phyloP scores from a whole-genome alignment of 1,140 invertebrate species.

The Drosophila repleta region DNA sequence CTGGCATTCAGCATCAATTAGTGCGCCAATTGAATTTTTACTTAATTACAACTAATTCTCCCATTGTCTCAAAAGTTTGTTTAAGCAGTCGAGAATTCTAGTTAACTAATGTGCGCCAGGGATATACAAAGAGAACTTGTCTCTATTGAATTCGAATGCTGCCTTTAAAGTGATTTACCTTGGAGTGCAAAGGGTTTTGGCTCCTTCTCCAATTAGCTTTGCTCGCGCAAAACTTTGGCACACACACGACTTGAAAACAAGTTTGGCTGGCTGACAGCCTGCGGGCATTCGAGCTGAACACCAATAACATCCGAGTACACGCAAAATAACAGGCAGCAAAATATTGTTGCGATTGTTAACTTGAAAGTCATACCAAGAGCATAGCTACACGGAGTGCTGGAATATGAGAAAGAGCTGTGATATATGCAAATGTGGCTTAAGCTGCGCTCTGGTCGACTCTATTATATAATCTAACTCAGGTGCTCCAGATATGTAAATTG shows the following conservation, averaged over 20 bases:
- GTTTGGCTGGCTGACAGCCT: constrained; percentile 12
- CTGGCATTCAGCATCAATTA: background rate
- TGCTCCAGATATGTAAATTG: background rate
- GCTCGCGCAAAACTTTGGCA: constrained; percentile 9
- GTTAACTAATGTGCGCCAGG: too few species aligned
- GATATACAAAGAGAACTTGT: background rate
- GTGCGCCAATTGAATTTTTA: background rate
- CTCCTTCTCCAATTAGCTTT: constrained; percentile 32
- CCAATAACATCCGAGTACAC: constrained; percentile 6
- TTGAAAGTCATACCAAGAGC: constrained; percentile 20
- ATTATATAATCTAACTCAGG: too few species aligned
- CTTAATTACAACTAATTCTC: background rate
- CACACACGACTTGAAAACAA: constrained; percentile 6
- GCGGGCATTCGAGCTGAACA: constrained; percentile 13
- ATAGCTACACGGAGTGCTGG: background rate
- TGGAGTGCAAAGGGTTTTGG: background rate
- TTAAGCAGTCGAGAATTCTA: background rate
- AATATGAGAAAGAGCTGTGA: too few species aligned
- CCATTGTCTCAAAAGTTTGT: background rate
- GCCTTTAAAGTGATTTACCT: background rate
- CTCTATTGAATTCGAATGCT: background rate
- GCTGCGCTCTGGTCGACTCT: too few species aligned
- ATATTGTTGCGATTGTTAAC: constrained; percentile 31
- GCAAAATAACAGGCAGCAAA: constrained; percentile 28
- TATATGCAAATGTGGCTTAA: too few species aligned